A percentile compares a stretch with the other conserved stretches of the same genome.
phyloP scores from a whole-genome alignment of 2,797 vertebrate species.

The Linurgus olivaceus region DNA sequence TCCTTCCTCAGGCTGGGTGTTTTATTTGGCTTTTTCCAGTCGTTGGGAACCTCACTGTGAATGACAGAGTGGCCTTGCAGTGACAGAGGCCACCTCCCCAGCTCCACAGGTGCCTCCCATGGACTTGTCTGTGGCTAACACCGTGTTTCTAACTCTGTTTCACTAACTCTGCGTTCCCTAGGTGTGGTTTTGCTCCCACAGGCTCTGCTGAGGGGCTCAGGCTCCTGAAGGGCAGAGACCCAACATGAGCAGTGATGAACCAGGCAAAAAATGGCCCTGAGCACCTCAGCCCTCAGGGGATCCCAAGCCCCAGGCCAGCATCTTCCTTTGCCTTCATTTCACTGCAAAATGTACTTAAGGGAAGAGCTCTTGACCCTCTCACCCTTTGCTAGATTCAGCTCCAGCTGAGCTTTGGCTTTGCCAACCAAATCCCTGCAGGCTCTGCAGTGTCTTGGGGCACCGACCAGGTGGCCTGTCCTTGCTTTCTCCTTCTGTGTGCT shows the following conservation, averaged over 20 bases:
- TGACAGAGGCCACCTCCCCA: not conserved
- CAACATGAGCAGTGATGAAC: no score
- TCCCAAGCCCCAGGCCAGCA: not conserved
- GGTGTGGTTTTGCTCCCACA: not conserved
- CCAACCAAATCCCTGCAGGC: not conserved
- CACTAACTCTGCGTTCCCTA: not conserved
- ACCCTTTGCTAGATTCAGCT: not conserved
- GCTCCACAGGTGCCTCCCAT: not conserved
- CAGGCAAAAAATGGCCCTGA: not conserved
- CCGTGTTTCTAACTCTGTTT: not conserved
- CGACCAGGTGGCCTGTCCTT: not conserved
- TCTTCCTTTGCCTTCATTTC: not conserved
- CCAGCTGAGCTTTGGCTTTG: not conserved
- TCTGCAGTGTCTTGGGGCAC: not conserved
- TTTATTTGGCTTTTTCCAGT: not conserved
- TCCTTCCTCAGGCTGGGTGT: not conserved
- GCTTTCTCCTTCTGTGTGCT: not conserved
- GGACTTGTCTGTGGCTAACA: not conserved
- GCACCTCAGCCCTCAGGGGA: not conserved
- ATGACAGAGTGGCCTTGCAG: not conserved
- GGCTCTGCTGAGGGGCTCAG: not conserved
- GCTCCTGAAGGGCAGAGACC: not conserved
- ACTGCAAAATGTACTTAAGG: not conserved
- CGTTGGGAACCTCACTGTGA: accelerated
- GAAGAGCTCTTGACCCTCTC: not conserved